These are phyloP conservation scores for Nycteola revayana DNA, from an alignment of 2,888 invertebrate genomes.

Conservation along the genomic window DNA sequence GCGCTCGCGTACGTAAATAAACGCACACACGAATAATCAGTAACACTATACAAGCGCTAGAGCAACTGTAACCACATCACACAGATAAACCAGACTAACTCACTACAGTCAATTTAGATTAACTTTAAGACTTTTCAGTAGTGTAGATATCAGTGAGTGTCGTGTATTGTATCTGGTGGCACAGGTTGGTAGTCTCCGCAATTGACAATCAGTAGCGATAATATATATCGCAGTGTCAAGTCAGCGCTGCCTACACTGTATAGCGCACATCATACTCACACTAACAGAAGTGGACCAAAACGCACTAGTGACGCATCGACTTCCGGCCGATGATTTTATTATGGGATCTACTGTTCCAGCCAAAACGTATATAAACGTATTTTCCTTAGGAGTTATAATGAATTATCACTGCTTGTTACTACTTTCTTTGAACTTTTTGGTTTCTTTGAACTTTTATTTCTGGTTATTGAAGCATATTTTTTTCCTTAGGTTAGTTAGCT, in stretches of 20 bases:
- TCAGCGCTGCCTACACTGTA: slow-evolving; percentile 40
- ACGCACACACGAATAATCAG: slow-evolving; percentile 80
- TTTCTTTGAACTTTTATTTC: slow-evolving; percentile 25
- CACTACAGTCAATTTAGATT: slow-evolving; percentile 37
- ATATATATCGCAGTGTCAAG: slow-evolving; percentile 39
- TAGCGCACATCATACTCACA: slow-evolving; percentile 56
- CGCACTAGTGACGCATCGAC: slow-evolving; percentile 76
- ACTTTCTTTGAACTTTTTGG: slow-evolving; percentile 18
- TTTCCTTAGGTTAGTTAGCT: no score
- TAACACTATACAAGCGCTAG: slow-evolving; percentile 75
- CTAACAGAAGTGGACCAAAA: slow-evolving; percentile 70
- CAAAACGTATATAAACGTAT: slow-evolving; percentile 38
- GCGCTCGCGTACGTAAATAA: slow-evolving; percentile 82
- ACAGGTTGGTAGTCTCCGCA: slow-evolving; percentile 14
- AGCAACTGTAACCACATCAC: slow-evolving; percentile 52
- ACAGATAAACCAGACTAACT: slow-evolving; percentile 33
- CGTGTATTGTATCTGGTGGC: slow-evolving; percentile 4
- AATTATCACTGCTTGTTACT: slow-evolving; percentile 25
- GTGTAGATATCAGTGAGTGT: slow-evolving; percentile 10
- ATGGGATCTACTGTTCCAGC: slow-evolving; percentile 67
- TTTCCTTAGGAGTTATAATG: slow-evolving; percentile 29
- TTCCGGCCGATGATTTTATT: slow-evolving; percentile 78
- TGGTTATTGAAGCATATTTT: slow-evolving; percentile 17
- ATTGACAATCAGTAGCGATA: slow-evolving; percentile 38
- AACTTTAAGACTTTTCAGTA: slow-evolving; percentile 23